phyloP scores from a whole-genome alignment of 1,140 invertebrate genomes.

The Pachypeltis micranthus region DNA sequence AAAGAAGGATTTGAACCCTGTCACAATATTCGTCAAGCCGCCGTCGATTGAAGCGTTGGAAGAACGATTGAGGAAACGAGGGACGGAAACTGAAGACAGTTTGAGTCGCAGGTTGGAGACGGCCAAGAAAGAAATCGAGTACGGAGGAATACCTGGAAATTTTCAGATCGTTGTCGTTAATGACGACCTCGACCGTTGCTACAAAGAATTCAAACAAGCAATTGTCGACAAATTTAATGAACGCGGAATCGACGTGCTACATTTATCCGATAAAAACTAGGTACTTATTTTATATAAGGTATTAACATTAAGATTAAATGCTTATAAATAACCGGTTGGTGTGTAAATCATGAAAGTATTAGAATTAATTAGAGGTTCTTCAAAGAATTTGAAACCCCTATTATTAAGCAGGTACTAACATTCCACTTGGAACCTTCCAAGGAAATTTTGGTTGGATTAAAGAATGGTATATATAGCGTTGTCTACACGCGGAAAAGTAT shows the following conservation, averaged over 20 bases:
- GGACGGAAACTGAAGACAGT: slow-evolving; percentile 85
- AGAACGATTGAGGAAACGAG: slow-evolving; percentile 57
- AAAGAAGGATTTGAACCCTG: slow-evolving; percentile 54
- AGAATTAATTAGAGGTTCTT: too few species aligned
- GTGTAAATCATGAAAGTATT: too few species aligned
- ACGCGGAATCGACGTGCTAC: not conserved
- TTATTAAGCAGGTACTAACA: not conserved
- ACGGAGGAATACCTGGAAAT: slow-evolving; percentile 55
- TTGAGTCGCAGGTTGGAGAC: slow-evolving; percentile 58
- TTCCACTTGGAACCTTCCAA: too few species aligned
- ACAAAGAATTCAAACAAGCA: slow-evolving; percentile 62
- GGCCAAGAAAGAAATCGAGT: slow-evolving; percentile 69
- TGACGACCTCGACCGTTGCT: slow-evolving; percentile 76
- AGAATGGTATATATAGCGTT: too few species aligned
- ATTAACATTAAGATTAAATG: too few species aligned
- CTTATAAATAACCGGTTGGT: too few species aligned
- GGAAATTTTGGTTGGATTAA: too few species aligned
- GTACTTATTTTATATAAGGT: too few species aligned
- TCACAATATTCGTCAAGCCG: slow-evolving; percentile 84
- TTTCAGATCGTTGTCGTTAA: slow-evolving; percentile 87
- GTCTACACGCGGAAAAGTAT: too few species aligned
- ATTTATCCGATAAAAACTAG: too few species aligned
- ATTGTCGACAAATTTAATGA: slow-evolving; percentile 38
- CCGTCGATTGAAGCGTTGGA: slow-evolving; percentile 73
- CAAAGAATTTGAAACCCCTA: not conserved